Evolutionary conservation across 2,797 vertebrate species (phyloP), one percentile per base, ranked within the genome.

Genomic region (Danio albolineatus): DNA sequence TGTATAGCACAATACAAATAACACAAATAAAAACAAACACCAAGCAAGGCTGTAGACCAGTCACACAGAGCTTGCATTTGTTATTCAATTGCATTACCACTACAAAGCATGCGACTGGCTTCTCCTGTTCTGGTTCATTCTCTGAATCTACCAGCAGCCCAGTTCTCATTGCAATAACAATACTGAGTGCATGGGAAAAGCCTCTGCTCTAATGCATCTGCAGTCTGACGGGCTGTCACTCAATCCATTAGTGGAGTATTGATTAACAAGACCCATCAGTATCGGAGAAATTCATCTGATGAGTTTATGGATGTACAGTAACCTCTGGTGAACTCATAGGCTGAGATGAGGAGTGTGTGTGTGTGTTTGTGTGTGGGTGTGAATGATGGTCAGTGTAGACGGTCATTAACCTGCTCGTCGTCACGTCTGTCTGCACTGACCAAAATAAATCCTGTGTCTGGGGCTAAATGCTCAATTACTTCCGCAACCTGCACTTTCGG

Each of bases 221-320:
- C 13, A 51, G n/a, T 49, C 69, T 65, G 77, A 73, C 77, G 54
- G 60, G 9, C 69, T 19, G 48, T 79, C 69, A 38, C 48, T 54
- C 59, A 10, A 79, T 73, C 36, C 57, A 79, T 73, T 44, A 38
- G 46, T 5, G 0, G 5, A 19, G 57, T 64, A 79, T 72, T 17
- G 67, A 72, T 72, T 14, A 51, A 71, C 48, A 16, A 38, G 28
- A 36, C 56, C 49, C 56, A 60, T 41, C 36, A 49, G 17, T 5
- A 44, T 2, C 7, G 48, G 65, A 69, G 59, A 71, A 72, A 79
- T 44, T 61, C 67, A 36, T 39, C 59, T 72, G 57, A 79, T 36
- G 59, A 64, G 19, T 64, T 64, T 64, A 72, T 79, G 77, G 77
- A 79, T 79, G 38, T 64, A 43, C 77, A 54, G 48, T 56, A 61